Conservation (phyloP, 2,797 vertebrate genomes). For the Bufotes viridis region DNA sequence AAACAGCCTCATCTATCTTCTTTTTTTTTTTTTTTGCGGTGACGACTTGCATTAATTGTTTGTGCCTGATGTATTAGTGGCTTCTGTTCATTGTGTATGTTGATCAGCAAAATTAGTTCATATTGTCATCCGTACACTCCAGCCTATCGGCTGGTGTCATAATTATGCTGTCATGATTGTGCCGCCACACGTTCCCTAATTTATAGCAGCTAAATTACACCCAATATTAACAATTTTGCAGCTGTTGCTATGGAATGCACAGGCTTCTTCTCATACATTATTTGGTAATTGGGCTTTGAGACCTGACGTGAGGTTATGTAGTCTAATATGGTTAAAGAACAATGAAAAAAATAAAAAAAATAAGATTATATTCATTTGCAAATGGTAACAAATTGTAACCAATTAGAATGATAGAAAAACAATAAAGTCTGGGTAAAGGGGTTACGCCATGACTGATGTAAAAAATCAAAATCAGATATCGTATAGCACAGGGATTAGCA, state of each 20-base stretch:
- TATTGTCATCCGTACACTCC: constrained; percentile 82
- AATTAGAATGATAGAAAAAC: constrained; percentile 25
- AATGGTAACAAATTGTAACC: constrained; percentile 1
- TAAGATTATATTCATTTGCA: constrained; percentile 29
- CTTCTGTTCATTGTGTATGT: constrained; percentile 76
- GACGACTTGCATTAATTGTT: constrained; percentile 81
- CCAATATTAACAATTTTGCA: constrained; percentile 85
- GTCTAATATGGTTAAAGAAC: constrained; percentile 51
- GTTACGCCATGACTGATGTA: background rate
- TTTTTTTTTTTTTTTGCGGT: constrained; percentile 79
- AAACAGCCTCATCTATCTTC: constrained; percentile 80
- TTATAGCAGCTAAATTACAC: constrained; percentile 84
- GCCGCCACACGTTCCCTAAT: constrained; percentile 81
- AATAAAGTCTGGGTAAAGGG: constrained; percentile 1
- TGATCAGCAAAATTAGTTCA: constrained; percentile 80
- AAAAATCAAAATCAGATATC: too few relatives aligned
- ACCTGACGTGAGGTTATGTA: constrained; percentile 54
- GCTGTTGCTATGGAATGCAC: constrained; percentile 78
- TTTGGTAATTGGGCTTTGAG: constrained; percentile 78
- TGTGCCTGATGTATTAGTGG: constrained; percentile 79
- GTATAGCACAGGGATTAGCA: too few relatives aligned
- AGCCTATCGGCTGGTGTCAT: constrained; percentile 81
- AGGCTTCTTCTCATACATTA: constrained; percentile 74
- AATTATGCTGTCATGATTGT: constrained; percentile 82
- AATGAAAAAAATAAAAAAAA: constrained; percentile 37